Percentiles rank a stretch among this genome's conserved stretches.
Conservation (phyloP, 1,140 invertebrate species). For the Marisa cornuarietis region DNA sequence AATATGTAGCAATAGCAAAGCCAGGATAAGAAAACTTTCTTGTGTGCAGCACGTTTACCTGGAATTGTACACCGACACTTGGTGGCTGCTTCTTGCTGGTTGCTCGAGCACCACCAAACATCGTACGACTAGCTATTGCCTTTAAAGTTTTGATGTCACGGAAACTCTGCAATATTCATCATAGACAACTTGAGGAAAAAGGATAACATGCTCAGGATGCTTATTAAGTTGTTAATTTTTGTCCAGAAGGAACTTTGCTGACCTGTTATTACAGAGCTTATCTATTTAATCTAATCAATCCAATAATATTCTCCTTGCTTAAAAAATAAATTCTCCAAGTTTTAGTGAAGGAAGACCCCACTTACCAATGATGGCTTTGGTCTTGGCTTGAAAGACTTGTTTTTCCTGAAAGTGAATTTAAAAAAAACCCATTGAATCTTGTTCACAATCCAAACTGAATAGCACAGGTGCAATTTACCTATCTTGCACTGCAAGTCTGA, state of each 20-base stretch:
- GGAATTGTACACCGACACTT: conserved; percentile 92
- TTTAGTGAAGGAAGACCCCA: background rate
- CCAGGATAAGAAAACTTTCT: background rate
- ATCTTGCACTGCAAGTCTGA: too few relatives aligned
- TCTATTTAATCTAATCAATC: too few relatives aligned
- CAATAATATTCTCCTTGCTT: too few relatives aligned
- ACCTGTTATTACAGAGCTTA: too few relatives aligned
- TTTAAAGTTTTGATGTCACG: conserved; percentile 92
- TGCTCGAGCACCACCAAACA: conserved; percentile 39
- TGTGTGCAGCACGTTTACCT: conserved; percentile 39
- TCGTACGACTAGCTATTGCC: conserved; percentile 74
- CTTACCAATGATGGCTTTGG: conserved; percentile 55
- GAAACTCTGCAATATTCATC: conserved; percentile 66
- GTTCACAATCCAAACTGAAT: background rate
- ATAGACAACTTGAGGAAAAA: background rate
- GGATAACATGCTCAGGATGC: too few relatives aligned
- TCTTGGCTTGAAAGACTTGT: conserved; percentile 78
- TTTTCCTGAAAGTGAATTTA: conserved; percentile 76
- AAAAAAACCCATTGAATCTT: background rate
- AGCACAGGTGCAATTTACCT: too few relatives aligned
- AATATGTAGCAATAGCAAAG: too few relatives aligned
- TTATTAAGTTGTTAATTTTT: too few relatives aligned
- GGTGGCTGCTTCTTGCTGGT: conserved; percentile 78
- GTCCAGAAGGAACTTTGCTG: too few relatives aligned
- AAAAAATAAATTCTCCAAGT: too few relatives aligned